Conservation (phyloP, 2,888 invertebrate genomes). For the Diarsia dahlii region DNA sequence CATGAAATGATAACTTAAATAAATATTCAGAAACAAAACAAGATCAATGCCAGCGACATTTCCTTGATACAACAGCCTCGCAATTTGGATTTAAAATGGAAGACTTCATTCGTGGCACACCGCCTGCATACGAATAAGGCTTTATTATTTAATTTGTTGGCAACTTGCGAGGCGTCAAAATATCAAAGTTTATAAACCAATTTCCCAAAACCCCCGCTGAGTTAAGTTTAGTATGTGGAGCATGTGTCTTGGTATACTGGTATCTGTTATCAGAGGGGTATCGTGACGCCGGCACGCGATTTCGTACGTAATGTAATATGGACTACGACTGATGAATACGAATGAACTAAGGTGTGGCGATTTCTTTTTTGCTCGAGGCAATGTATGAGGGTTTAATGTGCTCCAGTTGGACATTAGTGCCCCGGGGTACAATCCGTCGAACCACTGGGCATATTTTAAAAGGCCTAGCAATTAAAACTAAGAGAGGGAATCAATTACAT, state of each 20-base stretch:
- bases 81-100: slow-evolving; percentile 71
- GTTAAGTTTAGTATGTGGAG: slow-evolving; percentile 25
- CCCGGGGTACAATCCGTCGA: slow-evolving; percentile 50
- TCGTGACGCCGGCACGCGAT: slow-evolving; percentile 84
- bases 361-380: slow-evolving; percentile 78
- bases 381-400: slow-evolving; percentile 66
- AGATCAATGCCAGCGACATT: slow-evolving; percentile 58
- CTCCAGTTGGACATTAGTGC: slow-evolving; percentile 64
- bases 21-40: slow-evolving; percentile 32
- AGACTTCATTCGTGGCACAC: slow-evolving; percentile 76
- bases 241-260: slow-evolving; percentile 55
- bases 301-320: slow-evolving; percentile 86
- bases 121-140: slow-evolving; percentile 82
- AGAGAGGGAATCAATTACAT: slow-evolving; percentile 59
- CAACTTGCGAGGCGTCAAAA: slow-evolving; percentile 85
- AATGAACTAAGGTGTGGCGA: slow-evolving; percentile 83
- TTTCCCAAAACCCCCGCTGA: slow-evolving; percentile 58
- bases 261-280: slow-evolving; percentile 76
- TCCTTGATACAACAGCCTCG: slow-evolving; percentile 64
- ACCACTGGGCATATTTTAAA: slow-evolving; percentile 58
- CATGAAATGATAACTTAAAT: background rate
- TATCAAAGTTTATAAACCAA: slow-evolving; percentile 76
- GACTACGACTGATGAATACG: slow-evolving; percentile 84
- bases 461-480: slow-evolving; percentile 62
- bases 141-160: slow-evolving; percentile 87